A percentile compares a stretch with the other conserved stretches of the same genome.
phyloP scores from a whole-genome alignment of 1,140 invertebrate species.

The Maniola jurtina region DNA sequence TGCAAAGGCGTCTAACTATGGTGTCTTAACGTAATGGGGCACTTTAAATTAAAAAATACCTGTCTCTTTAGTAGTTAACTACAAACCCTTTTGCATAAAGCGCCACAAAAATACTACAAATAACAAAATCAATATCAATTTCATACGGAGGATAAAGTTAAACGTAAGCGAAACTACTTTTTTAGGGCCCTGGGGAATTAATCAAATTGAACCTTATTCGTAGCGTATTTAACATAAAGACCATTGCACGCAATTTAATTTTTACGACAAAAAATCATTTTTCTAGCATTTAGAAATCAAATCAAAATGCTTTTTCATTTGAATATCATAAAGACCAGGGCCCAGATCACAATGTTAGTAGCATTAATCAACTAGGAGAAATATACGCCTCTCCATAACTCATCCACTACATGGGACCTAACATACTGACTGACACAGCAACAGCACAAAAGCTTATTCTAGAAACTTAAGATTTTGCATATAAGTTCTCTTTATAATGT shows the following conservation, averaged over 20 bases:
- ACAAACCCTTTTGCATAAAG: conserved; percentile 46
- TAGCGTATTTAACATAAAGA: no score
- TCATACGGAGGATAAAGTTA: conserved; percentile 1
- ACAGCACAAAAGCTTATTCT: no score
- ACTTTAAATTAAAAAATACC: conserved; percentile 17
- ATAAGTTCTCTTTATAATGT: no score
- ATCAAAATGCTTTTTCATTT: no score
- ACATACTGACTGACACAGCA: no score
- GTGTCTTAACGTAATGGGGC: conserved; percentile 18
- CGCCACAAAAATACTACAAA: conserved; percentile 55
- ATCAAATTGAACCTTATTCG: no score
- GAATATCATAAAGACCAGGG: neutral
- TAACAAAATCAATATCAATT: conserved; percentile 17
- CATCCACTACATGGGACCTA: neutral
- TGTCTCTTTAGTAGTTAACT: conserved; percentile 16
- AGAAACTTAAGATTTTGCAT: no score
- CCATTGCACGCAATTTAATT: no score
- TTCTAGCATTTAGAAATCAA: no score
- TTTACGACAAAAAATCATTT: no score
- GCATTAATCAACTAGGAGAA: neutral
- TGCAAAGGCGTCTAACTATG: neutral
- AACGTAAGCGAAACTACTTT: neutral
- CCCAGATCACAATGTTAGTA: neutral
- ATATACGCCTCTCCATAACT: neutral
- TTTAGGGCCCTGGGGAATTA: neutral